A percentile compares a stretch with the other conserved stretches of the same genome.
Evolutionary conservation across 2,888 invertebrate species (phyloP).

Genomic region (Phania funesta): DNA sequence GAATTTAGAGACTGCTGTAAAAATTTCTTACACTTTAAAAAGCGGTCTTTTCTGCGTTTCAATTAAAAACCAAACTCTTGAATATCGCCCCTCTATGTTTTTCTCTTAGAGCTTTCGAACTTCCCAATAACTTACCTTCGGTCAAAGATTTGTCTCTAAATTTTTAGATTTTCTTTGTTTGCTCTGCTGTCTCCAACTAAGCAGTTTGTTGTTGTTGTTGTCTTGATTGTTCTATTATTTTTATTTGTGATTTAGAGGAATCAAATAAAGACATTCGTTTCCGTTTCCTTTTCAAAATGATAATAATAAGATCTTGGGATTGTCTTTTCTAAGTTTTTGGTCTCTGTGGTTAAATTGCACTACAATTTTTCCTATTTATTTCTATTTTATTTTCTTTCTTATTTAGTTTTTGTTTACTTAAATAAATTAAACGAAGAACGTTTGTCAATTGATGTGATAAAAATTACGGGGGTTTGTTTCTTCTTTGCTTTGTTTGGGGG

Average conservation of each 20-base stretch:
- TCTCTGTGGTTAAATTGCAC: conserved; percentile 25
- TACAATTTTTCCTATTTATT: conserved; percentile 29
- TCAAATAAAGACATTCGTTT: conserved; percentile 50
- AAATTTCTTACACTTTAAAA: too few relatives aligned
- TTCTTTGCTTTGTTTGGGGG: background rate
- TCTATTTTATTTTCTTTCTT: background rate
- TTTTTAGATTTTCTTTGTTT: background rate
- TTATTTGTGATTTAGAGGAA: conserved; percentile 1
- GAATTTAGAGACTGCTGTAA: too few relatives aligned
- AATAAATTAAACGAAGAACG: conserved; percentile 1
- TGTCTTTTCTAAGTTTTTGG: background rate
- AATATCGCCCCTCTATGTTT: too few relatives aligned
- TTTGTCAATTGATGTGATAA: conserved; percentile 5
- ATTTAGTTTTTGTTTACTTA: background rate
- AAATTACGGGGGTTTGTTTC: too few relatives aligned
- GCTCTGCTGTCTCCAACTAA: background rate
- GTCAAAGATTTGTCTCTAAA: background rate
- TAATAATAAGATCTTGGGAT: conserved; percentile 17
- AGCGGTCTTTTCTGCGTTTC: too few relatives aligned
- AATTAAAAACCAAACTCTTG: too few relatives aligned
- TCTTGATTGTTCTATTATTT: background rate
- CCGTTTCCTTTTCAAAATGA: conserved; percentile 50
- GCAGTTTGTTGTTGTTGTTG: background rate
- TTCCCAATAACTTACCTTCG: too few relatives aligned
- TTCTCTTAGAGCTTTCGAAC: too few relatives aligned